phyloP scores from a whole-genome alignment of 2,888 invertebrate genomes.

The Alcis repandata region DNA sequence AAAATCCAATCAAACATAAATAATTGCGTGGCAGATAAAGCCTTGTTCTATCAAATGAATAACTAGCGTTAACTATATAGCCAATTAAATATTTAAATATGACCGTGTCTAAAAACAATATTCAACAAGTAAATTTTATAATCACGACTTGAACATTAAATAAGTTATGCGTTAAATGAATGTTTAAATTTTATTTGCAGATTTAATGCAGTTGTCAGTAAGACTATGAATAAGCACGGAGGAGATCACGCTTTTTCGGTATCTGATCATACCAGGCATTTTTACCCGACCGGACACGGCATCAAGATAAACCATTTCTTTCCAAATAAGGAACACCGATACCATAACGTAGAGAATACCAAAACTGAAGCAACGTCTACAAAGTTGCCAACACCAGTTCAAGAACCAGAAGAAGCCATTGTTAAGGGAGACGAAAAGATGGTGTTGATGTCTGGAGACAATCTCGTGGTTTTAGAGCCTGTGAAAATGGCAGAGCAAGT shows the following conservation, averaged over 20 bases:
- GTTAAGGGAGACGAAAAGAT: conserved; percentile 48
- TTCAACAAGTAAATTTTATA: conserved; percentile 22
- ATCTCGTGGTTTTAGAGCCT: conserved; percentile 54
- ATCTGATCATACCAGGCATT: conserved; percentile 71
- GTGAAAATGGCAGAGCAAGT: conserved; percentile 40
- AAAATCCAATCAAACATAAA: conserved; percentile 23
- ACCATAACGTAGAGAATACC: conserved; percentile 40
- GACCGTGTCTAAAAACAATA: conserved; percentile 38
- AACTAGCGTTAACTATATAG: conserved; percentile 23
- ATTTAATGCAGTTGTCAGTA: conserved; percentile 87
- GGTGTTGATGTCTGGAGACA: conserved; percentile 49
- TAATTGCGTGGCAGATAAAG: conserved; percentile 32
- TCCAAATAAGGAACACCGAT: conserved; percentile 64
- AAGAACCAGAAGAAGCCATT: conserved; percentile 52
- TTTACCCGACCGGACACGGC: conserved; percentile 68
- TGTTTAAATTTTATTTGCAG: conserved; percentile 59
- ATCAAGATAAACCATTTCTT: conserved; percentile 78
- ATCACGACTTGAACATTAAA: conserved; percentile 26
- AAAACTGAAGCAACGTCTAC: conserved; percentile 46
- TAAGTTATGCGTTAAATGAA: conserved; percentile 21
- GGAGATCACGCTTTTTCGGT: conserved; percentile 73
- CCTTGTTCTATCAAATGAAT: conserved; percentile 41
- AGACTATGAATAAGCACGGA: conserved; percentile 75
- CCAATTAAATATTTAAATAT: conserved; percentile 38
- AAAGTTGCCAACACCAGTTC: conserved; percentile 57